A percentile compares a stretch with the other conserved stretches of the same genome.
phyloP scores from a whole-genome alignment of 2,888 invertebrate genomes.

The Erebia palarica region DNA sequence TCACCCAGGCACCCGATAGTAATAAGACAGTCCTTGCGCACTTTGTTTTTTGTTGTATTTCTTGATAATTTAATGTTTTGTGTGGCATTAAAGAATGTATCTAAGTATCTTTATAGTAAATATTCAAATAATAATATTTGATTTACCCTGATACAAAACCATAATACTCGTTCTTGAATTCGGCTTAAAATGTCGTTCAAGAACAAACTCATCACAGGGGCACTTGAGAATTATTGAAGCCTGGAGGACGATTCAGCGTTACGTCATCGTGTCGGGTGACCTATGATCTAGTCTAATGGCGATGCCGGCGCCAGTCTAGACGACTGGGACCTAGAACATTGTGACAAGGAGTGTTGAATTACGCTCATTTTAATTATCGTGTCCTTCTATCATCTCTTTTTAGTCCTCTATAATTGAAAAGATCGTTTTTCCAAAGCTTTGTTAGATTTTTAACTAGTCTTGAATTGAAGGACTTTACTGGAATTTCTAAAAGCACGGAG shows the following conservation, averaged over 20 bases:
- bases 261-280: constrained; percentile 44
- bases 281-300: constrained; percentile 28
- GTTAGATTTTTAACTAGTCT: too few species aligned
- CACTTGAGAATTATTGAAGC: constrained; percentile 31
- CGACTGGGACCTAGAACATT: constrained; percentile 40
- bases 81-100: too few species aligned
- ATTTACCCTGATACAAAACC: too few species aligned
- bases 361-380: constrained; percentile 11
- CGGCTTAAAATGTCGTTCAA: neutral
- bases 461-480: too few species aligned
- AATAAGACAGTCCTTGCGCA: too few species aligned
- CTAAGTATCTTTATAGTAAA: too few species aligned
- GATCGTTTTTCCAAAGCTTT: neutral
- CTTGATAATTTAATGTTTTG: too few species aligned
- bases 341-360: constrained; percentile 26
- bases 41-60: too few species aligned
- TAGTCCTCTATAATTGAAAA: neutral
- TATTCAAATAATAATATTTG: too few species aligned
- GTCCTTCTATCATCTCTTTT: neutral
- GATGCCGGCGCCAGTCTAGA: constrained; percentile 49
- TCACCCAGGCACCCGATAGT: too few species aligned
- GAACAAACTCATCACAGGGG: constrained; percentile 14
- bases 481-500: too few species aligned
- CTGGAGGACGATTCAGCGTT: constrained; percentile 32
- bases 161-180: too few species aligned